Base-by-base conservation (phyloP, 1,140 invertebrate genomes). In the Ceratosolen fusciceps region DNA sequence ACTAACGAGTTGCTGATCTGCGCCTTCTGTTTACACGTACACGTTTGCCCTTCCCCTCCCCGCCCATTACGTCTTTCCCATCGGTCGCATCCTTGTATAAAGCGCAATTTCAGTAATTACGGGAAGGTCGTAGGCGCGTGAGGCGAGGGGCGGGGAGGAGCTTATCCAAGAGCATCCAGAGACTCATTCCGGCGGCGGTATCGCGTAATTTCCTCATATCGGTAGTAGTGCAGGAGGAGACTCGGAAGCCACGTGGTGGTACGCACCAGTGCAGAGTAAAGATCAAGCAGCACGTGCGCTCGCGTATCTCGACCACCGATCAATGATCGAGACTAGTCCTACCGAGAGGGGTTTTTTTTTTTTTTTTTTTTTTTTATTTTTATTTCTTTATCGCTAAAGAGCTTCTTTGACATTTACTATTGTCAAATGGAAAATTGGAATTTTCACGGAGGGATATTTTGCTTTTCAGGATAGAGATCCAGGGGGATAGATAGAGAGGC, bases 61-160 rank as follows among this genome's bases (percentile, higher is more conserved):
- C 31, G n/a, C n/a, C n/a, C n/a, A n/a, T n/a, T n/a, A n/a, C n/a
- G n/a, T n/a, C n/a, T n/a, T n/a, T n/a, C n/a, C n/a, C n/a, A n/a
- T n/a, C n/a, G n/a, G n/a, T 65, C 37, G 37, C 9, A 65, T 65
- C 31, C 19, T 65, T 65, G 37, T 37, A 65, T 24, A 65, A 65
- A 65, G 60, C 19, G 60, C 37, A 37, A 37, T 65, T 65, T 37
- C 72, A 34, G 58, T 54, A n/a, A 74, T 74, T 37, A 39, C 0
- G 4, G 67, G 2, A 24, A 24, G 8, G 52, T 56, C 14, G 5
- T 43, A 43, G 39, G 8, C 5, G 52, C 52, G 52, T 8, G 52
- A 56, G 52, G 8, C 5, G 52, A 4, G 16, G 52, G 16, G 52
- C 14, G n/a, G 52, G 39, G 5, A 7, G 39, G 39, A 12, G 39